A percentile compares a stretch with the other conserved stretches of the same genome.
phyloP scores from a whole-genome alignment of 2,888 invertebrate species.

The Nemotelus pantherinus region DNA sequence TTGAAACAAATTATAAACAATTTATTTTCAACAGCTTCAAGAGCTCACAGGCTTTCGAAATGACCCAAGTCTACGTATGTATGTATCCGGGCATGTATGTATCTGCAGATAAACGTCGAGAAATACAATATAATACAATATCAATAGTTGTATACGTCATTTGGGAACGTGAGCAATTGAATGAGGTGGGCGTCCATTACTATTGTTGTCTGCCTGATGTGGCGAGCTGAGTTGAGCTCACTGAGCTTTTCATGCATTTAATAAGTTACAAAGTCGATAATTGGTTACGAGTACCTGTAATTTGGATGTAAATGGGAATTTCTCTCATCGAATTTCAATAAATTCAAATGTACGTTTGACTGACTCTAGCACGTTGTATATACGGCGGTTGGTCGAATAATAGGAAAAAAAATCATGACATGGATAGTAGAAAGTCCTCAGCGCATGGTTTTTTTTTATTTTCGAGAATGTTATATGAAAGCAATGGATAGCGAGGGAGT shows the following conservation, averaged over 20 bases:
- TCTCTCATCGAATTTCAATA: slow-evolving; percentile 24
- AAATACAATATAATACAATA: too few species aligned
- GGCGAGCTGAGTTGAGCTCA: too few species aligned
- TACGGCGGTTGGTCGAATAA: too few species aligned
- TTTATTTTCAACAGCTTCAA: neutral
- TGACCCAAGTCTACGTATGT: too few species aligned
- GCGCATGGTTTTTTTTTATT: too few species aligned
- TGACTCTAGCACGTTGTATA: neutral
- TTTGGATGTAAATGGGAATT: slow-evolving; percentile 24
- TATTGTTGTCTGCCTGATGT: neutral
- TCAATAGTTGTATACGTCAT: neutral
- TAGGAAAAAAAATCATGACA: too few species aligned
- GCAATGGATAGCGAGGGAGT: too few species aligned
- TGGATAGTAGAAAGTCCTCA: too few species aligned
- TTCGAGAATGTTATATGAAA: too few species aligned
- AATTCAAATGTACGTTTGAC: slow-evolving; percentile 1
- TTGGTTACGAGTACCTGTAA: slow-evolving; percentile 18
- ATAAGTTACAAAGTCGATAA: slow-evolving; percentile 25
- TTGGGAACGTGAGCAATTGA: neutral
- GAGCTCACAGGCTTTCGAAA: neutral
- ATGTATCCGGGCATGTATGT: too few species aligned
- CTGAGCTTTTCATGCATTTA: neutral
- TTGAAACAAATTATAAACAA: slow-evolving; percentile 1
- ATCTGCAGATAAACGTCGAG: too few species aligned
- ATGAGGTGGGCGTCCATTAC: neutral